A percentile compares a stretch with the other conserved stretches of the same genome.
Conservation (phyloP, 2,888 invertebrate genomes). For the Tenthredo amoena region DNA sequence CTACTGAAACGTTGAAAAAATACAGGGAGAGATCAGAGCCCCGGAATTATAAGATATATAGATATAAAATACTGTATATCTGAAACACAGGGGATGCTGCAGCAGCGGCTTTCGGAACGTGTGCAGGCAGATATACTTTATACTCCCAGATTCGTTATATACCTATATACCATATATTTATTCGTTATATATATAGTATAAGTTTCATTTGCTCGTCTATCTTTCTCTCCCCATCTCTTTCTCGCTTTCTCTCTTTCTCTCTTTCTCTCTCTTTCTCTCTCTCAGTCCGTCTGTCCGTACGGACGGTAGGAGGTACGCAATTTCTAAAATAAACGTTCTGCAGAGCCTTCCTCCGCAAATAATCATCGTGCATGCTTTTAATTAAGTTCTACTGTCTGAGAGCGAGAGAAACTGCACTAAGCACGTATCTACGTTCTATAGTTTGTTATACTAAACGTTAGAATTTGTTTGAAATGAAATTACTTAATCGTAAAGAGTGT, state of each 20-base stretch:
- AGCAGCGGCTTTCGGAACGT: not conserved
- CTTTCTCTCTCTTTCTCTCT: not conserved
- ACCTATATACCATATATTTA: not conserved
- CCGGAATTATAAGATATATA: no score
- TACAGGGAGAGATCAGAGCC: no score
- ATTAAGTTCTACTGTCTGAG: conserved; percentile 75
- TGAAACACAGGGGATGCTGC: not conserved
- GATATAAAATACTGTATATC: not conserved
- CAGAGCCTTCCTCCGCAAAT: conserved; percentile 70
- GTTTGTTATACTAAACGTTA: not conserved
- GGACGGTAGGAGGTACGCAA: conserved; percentile 64
- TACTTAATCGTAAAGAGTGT: no score
- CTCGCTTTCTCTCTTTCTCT: not conserved
- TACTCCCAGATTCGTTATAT: not conserved
- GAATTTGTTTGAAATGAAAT: no score
- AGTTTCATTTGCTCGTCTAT: conserved; percentile 23
- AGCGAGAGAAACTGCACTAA: conserved; percentile 54
- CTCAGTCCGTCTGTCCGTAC: conserved; percentile 7
- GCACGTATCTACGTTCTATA: not conserved
- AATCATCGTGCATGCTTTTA: conserved; percentile 77
- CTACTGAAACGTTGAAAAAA: not conserved
- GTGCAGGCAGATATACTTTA: not conserved
- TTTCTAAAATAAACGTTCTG: conserved; percentile 75
- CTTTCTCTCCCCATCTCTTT: not conserved
- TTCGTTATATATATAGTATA: not conserved